Evolutionary conservation across 2,797 vertebrate genomes (phyloP), one percentile per base, ranked within the genome.

Genomic region (Acipenser transmontanus): DNA sequence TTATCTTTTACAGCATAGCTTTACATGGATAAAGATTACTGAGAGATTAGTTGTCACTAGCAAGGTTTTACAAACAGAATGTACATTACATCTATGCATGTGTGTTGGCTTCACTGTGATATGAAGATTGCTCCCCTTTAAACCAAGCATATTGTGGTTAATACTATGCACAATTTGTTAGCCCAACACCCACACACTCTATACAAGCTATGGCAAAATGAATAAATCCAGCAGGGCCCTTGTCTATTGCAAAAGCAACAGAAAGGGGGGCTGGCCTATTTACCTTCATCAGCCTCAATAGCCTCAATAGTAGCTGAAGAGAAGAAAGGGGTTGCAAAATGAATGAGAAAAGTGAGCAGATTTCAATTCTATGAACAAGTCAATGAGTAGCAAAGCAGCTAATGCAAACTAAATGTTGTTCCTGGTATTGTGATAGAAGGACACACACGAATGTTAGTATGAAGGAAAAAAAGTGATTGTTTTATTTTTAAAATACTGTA

Each of bases 261-360:
- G 94, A 94, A 93, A 94, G 93, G 94, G 93, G 87, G 76, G 89
- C 93, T 92, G 90, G 91, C 94, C 93, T 93, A 94, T 95, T 98
- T 99, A 99, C 97, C 97, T 99, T 99, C 93, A 86, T 99, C 95
- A 92, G 96, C 95, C 95, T 99, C 97, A 95, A 99, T 98, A 93
- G 97, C 97, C 93, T 99, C 97, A 97, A 99, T 93, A 98, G 97
- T 98, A 94, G 97, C 97, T 99, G 96, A 96, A 97, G 96, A 97
- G 94, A 97, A 97, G 94, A 96, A 90, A 91, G 93, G 93, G 91
- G 91, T 93, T 95, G 94, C 93, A 98, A 95, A 98, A 97, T 85
- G 93, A 93, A 94, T 96, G 93, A 97, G 94, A 98, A 91, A 96
- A 92, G 94, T 95, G 94, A 98, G 93, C 90, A 96, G 92, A 92